Evolutionary conservation across 2,888 invertebrate species (phyloP), one percentile per base, ranked within the genome.

Genomic region (Aphidoletes aphidimyza): DNA sequence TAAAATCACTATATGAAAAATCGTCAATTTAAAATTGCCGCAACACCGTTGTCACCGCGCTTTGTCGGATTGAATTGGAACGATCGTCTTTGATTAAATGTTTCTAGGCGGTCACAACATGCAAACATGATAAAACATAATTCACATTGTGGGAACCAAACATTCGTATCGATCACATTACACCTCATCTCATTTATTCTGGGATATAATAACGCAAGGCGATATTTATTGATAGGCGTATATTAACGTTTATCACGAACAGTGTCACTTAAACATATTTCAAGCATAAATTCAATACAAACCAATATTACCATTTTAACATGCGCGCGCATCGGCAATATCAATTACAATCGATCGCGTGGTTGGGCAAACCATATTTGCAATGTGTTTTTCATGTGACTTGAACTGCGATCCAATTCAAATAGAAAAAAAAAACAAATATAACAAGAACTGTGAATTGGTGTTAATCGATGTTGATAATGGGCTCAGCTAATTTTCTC

Each of bases 221-320:
- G n/a, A 81, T 37, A 81, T 37, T 81, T 36, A 81, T 81, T 81
- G 81, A 81, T 81, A 22, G 22, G n/a, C n/a, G n/a, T n/a, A 81
- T 81, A 81, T 81, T 81, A 81, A 37, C 81, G 37, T 81, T 81
- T 81, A 81, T 81, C 81, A 81, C 81, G 81, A 81, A 81, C 37
- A 81, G 39, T 81, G 81, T 81, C 81, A 81, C 81, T n/a, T 37
- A n/a, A n/a, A 2, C 81, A 81, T 81, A 81, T 81, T 81, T 81
- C n/a, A 81, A 11, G 22, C 81, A 81, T 81, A 81, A 81, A 81
- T 81, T 81, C 19, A 37, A 19, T 5, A 14, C n/a, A n/a, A 11
- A 2, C 37, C n/a, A n/a, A n/a, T 81, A n/a, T 81, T 37, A 30
- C 11, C 81, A n/a, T n/a, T 81, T 81, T 11, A 6, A n/a, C 26